Percentiles rank a stretch among this genome's conserved stretches.
phyloP scores from a whole-genome alignment of 1,140 invertebrate species.

The Drosophila arawakana region DNA sequence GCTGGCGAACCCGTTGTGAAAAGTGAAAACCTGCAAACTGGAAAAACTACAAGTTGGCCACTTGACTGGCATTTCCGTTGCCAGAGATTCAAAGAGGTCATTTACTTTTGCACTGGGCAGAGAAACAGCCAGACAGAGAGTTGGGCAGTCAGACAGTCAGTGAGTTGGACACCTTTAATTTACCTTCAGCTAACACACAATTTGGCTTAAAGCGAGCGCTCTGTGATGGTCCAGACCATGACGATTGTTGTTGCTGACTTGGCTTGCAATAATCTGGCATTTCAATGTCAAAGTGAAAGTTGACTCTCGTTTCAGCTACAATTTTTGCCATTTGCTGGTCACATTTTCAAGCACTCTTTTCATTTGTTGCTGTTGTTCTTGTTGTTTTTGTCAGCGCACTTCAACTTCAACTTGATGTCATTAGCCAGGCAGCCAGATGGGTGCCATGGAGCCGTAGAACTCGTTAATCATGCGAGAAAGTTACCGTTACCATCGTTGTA shows the following conservation, averaged over 20 bases:
- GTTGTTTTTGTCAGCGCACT: conserved; percentile 41
- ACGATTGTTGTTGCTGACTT: conserved; percentile 4
- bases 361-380: no score
- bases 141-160: no score
- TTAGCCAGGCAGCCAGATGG: conserved; percentile 49
- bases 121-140: no score
- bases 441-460: conserved; percentile 68
- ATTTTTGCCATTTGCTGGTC: conserved; percentile 12
- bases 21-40: conserved; percentile 80
- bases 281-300: conserved; percentile 85
- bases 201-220: conserved; percentile 33
- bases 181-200: conserved; percentile 49
- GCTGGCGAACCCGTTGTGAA: conserved; percentile 65
- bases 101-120: conserved; percentile 55
- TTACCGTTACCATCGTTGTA: conserved; percentile 46
- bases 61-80: conserved; percentile 64
- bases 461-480: conserved; percentile 81
- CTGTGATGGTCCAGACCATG: conserved; percentile 29
- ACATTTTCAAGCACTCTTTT: conserved; percentile 24
- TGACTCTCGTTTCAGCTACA: conserved; percentile 58
- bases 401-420: conserved; percentile 62
- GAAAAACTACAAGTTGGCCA: conserved; percentile 62
- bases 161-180: conserved; percentile 50
- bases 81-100: conserved; percentile 61
- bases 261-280: conserved; percentile 73